Evolutionary conservation across 2,113 vertebrate species (phyloP), one percentile per base, ranked within the genome.

Genomic region (Gallinago undulata): DNA sequence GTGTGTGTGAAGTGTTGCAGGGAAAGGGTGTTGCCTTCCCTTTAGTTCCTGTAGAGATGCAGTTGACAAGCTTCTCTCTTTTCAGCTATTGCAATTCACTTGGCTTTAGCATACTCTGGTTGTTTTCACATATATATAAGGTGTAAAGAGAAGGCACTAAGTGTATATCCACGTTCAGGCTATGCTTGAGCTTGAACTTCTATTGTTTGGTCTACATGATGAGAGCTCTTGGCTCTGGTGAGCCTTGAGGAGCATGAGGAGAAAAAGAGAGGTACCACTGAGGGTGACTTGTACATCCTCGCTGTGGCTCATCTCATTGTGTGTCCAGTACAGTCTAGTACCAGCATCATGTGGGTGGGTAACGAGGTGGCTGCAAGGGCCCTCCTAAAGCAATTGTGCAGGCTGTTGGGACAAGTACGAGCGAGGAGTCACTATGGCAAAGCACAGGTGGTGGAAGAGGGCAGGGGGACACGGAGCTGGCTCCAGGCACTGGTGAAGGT

Each of bases 311-410:
- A 8, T 27, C 50, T 74, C 28, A 1, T 69, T 19, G 3, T 7
- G 4, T 24, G 17, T 25, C 27, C 64, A 30, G 21, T 19, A 13
- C 27, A 51, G 35, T 57, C 39, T 66, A 0, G 0, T 19, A 21
- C 45, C 87, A 59, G 33, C 37, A 30, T 33, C 24, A 10, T 17
- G 41, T 25, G 48, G 80, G 21, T 35, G 48, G 85, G 70, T 69
- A 70, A 21, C 11, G 33, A 43, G 43, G 31, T 24, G 56, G 19
- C 45, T 78, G 50, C 64, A 57, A 16, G 33, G 14, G 77, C 30
- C 37, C 19, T 78, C 22, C 69, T 48, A 19, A 23, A 74, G 41
- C 23, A 56, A 5, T 56, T 72, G 37, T 79, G 15, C 63, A 51
- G 48, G 13, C 31, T 72, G 5, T 43, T 45, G 41, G 62, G 25